These are phyloP conservation scores for Crotalus helleri DNA, from an alignment of 2,113 vertebrate species.

Conservation along the genomic window DNA sequence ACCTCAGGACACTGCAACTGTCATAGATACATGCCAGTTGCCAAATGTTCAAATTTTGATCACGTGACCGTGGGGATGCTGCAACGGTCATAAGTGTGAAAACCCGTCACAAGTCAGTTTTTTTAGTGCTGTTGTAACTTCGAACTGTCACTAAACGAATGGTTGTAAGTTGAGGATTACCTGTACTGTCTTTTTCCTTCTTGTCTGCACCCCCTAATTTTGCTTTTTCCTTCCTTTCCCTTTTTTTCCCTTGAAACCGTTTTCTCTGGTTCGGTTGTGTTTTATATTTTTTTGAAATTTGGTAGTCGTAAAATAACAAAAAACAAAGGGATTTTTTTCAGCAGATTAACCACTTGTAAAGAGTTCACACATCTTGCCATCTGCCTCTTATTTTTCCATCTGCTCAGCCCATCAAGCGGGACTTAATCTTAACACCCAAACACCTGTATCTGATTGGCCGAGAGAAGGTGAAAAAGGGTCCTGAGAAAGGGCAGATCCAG, in stretches of 20 bases:
- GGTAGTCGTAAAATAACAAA: neutral
- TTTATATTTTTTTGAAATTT: neutral
- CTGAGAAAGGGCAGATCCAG: conserved; percentile 91
- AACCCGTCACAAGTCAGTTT: neutral
- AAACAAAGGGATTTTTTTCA: neutral
- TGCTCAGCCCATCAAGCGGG: conserved; percentile 87
- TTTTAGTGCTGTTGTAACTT: neutral
- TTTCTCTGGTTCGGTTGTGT: neutral
- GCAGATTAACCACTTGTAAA: neutral
- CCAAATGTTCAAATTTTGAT: neutral
- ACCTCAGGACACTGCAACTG: neutral
- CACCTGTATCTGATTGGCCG: conserved; percentile 91
- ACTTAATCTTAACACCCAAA: conserved; percentile 91
- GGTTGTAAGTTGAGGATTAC: neutral
- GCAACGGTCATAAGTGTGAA: neutral
- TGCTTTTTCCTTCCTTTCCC: neutral
- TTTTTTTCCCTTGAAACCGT: neutral
- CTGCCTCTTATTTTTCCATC: neutral
- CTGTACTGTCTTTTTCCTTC: neutral
- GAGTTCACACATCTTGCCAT: neutral
- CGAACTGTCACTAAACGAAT: neutral
- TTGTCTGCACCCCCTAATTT: neutral
- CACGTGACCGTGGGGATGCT: neutral
- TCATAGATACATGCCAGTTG: neutral
- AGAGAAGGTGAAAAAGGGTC: conserved; percentile 94